Base-by-base conservation (phyloP, 2,113 vertebrate genomes). In the Phylloscopus whistleri region DNA sequence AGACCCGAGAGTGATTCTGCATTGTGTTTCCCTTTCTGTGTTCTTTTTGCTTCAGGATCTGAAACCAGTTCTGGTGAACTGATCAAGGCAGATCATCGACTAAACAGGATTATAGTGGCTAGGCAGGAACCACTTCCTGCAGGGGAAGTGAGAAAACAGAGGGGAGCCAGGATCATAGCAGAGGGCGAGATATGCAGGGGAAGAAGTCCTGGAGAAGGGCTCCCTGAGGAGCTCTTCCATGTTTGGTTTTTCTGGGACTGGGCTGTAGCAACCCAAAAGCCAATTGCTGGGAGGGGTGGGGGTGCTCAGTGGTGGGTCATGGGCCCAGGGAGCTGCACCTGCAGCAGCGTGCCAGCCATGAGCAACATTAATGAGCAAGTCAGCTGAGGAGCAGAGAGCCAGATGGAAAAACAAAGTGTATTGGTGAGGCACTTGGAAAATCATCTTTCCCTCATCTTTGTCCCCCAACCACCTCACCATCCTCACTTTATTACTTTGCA, bases 241-340 rank as follows among this genome's bases (percentile, higher is more conserved):
- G 8, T 64, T 17, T 2, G 12, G 43, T 3, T 83, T 74, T 84
- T 76, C 52, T 79, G 62, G 74, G 62, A 4, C 30, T 60, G 76
- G 59, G 87, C 68, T 76, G 58, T 43, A 64, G 37, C 77, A 62
- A 59, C 46, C 59, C 44, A 15, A 11, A 33, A 77, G 58, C n/a
- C n/a, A 46, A 0, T 30, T 81, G 60, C 84, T 92, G 44, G 41
- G 67, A 37, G 60, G 84, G 48, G 30, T 43, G 48, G 66, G 79
- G 74, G 44, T 35, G 72, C 43, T 62, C 13, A 43, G 37, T 0
- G 3, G 9, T 80, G 79, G 0, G 14, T 74, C 75, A 44, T 37
- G 53, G 87, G 89, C 89, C 52, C 9, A 0, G 76, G 49, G 95
- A 84, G 49, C 83, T 80, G 96, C 95, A 96, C 94, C 96, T 97